A percentile compares a stretch with the other conserved stretches of the same genome.
These are phyloP conservation scores for Nephrotoma appendiculata DNA, from an alignment of 2,888 invertebrate species.

Conservation along the genomic window DNA sequence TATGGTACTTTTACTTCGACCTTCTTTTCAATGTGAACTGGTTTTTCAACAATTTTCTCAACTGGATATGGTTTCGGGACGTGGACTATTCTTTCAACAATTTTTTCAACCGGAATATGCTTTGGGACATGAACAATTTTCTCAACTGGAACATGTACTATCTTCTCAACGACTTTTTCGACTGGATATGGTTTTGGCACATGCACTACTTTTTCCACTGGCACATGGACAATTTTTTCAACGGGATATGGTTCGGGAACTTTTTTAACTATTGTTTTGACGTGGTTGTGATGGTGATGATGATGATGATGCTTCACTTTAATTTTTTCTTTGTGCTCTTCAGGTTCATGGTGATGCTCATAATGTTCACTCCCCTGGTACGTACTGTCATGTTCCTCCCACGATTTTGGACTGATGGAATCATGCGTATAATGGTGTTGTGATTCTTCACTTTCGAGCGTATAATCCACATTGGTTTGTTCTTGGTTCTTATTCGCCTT, in stretches of 20 bases:
- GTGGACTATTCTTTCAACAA: constrained; percentile 24
- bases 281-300: constrained; percentile 48
- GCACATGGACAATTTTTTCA: constrained; percentile 32
- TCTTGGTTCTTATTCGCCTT: neutral
- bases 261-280: constrained; percentile 44
- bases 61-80: constrained; percentile 23
- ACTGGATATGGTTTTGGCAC: constrained; percentile 40
- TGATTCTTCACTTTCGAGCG: constrained; percentile 24
- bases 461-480: constrained; percentile 18
- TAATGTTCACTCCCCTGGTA: neutral
- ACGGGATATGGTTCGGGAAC: constrained; percentile 36
- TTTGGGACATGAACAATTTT: constrained; percentile 31
- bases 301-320: constrained; percentile 45
- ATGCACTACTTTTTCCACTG: constrained; percentile 39
- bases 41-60: constrained; percentile 26
- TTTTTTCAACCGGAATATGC: constrained; percentile 28
- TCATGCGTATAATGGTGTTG: neutral
- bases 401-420: neutral
- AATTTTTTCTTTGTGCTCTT: constrained; percentile 20
- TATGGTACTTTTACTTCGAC: constrained; percentile 33
- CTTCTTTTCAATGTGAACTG: constrained; percentile 33
- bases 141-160: constrained; percentile 26
- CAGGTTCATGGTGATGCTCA: constrained; percentile 9
- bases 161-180: constrained; percentile 29
- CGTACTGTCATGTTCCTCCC: neutral